Evolutionary conservation across 2,797 vertebrate genomes (phyloP).

Genomic region (Orientallactaga sibirica): DNA sequence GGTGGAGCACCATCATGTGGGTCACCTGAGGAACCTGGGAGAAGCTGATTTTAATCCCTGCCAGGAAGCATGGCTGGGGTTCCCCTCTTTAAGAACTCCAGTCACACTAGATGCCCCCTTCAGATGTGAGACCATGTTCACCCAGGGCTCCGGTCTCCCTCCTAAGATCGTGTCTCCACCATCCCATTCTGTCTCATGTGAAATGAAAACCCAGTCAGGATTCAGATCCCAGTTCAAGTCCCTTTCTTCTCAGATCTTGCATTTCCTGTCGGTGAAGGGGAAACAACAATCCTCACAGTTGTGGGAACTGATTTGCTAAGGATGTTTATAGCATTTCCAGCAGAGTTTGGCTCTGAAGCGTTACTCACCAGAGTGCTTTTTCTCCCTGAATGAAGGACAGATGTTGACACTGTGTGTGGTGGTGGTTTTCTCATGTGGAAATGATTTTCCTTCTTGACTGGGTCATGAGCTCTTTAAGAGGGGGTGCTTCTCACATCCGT

Average conservation of each 20-base stretch:
- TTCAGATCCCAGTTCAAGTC: not conserved
- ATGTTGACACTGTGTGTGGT: not conserved
- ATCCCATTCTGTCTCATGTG: not conserved
- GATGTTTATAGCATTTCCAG: not conserved
- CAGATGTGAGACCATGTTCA: not conserved
- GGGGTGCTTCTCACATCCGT: not conserved
- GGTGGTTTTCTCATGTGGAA: not conserved
- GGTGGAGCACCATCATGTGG: not conserved
- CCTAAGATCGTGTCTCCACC: not conserved
- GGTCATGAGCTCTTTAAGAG: not conserved
- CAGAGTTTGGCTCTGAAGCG: not conserved
- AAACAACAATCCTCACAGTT: not conserved
- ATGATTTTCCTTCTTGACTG: not conserved
- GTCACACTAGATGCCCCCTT: not conserved
- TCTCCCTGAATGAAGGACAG: not conserved
- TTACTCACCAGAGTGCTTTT: not conserved
- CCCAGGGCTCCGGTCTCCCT: not conserved
- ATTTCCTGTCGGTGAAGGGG: not conserved
- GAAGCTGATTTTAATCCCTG: not conserved
- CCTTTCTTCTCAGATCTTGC: not conserved
- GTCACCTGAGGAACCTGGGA: rapidly evolving
- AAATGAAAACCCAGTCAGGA: not conserved
- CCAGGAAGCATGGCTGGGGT: rapidly evolving
- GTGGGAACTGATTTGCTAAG: not conserved
- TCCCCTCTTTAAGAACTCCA: not conserved